Conservation (phyloP, 2,113 vertebrate genomes). For the Lophura nycthemera region DNA sequence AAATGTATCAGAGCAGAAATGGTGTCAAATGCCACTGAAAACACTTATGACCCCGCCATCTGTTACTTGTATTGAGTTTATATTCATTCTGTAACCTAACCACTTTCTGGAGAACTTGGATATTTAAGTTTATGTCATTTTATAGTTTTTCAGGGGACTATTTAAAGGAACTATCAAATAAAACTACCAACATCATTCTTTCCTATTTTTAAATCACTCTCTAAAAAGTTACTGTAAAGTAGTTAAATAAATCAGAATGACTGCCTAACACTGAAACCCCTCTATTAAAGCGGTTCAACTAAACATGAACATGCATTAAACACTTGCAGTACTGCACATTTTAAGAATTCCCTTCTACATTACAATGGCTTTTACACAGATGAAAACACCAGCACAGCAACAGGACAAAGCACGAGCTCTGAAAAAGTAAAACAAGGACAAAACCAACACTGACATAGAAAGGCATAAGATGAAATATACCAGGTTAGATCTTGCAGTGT, state of each 20-base stretch:
- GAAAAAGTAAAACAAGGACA: slow-evolving; percentile 60
- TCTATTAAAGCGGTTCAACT: not conserved
- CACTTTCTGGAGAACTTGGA: not conserved
- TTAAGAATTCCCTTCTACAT: not conserved
- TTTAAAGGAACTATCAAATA: not conserved
- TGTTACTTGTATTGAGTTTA: not conserved
- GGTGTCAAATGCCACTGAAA: not conserved
- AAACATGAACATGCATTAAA: not conserved
- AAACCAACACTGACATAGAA: slow-evolving; percentile 80
- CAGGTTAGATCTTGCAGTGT: slow-evolving; percentile 99
- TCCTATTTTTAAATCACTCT: not conserved
- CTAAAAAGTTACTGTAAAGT: not conserved
- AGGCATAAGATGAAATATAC: slow-evolving; percentile 86
- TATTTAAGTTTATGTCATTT: not conserved
- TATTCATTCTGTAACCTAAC: not conserved
- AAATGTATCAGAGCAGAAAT: not conserved
- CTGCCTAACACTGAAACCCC: not conserved
- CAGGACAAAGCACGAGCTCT: slow-evolving; percentile 47
- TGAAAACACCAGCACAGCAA: slow-evolving; percentile 5
- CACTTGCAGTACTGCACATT: not conserved
- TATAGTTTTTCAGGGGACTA: not conserved
- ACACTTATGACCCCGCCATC: not conserved
- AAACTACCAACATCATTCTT: not conserved
- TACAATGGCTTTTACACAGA: slow-evolving; percentile 8
- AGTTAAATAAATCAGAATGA: not conserved